phyloP scores from a whole-genome alignment of 1,140 invertebrate genomes.

The Cherax quadricarinatus region DNA sequence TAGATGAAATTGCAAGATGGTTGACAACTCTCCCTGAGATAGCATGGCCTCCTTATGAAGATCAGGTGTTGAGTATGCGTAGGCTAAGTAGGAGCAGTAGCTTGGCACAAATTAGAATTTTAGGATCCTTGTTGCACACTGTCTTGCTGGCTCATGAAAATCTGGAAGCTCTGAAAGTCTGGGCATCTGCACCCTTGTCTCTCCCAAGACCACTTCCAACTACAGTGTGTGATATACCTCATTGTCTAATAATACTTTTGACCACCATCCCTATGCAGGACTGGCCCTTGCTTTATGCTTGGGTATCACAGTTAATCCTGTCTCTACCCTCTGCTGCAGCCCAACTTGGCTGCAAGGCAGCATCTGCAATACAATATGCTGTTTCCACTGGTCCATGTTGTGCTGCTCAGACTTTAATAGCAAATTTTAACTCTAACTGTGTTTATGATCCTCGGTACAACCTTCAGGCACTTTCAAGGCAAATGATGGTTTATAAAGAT shows the following conservation, averaged over 20 bases:
- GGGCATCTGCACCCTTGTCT: conserved; percentile 21
- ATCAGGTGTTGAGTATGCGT: conserved; percentile 33
- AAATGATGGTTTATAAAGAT: not conserved
- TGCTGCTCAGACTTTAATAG: conserved; percentile 22
- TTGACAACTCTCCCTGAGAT: not conserved
- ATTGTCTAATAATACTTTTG: conserved; percentile 44
- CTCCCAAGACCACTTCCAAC: conserved; percentile 28
- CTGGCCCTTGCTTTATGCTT: conserved; percentile 35
- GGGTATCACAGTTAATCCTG: conserved; percentile 1
- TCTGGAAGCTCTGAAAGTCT: conserved; percentile 2
- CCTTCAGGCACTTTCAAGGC: not conserved
- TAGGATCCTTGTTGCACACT: conserved; percentile 35
- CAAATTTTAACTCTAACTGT: not conserved
- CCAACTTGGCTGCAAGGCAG: conserved; percentile 10
- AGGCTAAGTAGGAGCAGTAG: conserved; percentile 38
- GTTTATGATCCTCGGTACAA: conserved; percentile 48
- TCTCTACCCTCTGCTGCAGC: not conserved
- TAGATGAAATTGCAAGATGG: conserved; percentile 14
- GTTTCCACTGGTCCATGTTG: conserved; percentile 11
- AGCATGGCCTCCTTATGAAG: conserved; percentile 39
- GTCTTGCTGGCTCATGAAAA: conserved; percentile 5
- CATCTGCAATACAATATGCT: conserved; percentile 24
- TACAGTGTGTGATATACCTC: not conserved
- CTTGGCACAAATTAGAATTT: conserved; percentile 23
- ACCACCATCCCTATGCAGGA: conserved; percentile 22